A percentile compares a stretch with the other conserved stretches of the same genome.
These are phyloP conservation scores for Lasioglossum pauxillum DNA, from an alignment of 2,888 invertebrate species.

Conservation along the genomic window DNA sequence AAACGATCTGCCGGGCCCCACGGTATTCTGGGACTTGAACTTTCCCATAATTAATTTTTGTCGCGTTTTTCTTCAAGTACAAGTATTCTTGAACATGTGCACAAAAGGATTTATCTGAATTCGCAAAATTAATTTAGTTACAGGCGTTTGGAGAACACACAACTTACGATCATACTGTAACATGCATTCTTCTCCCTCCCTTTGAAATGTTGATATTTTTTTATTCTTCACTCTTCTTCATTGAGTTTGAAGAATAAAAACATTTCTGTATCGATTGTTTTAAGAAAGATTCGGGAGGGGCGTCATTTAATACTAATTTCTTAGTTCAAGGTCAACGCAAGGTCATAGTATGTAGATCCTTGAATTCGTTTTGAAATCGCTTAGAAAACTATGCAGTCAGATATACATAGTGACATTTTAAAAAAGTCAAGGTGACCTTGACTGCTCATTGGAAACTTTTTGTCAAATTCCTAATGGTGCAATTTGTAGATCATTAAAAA, in stretches of 20 bases:
- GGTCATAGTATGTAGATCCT: background rate
- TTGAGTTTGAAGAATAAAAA: background rate
- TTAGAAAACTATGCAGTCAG: too few species aligned
- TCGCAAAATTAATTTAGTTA: background rate
- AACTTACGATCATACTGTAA: background rate
- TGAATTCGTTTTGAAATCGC: too few species aligned
- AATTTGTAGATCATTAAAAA: too few species aligned
- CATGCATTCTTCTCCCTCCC: background rate
- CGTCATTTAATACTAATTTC: too few species aligned
- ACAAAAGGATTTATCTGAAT: background rate
- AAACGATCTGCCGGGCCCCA: background rate
- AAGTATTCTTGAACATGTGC: background rate
- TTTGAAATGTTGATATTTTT: background rate
- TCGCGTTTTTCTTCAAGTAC: background rate
- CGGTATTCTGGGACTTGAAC: background rate
- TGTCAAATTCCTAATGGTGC: background rate
- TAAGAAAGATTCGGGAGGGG: background rate
- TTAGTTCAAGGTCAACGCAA: background rate
- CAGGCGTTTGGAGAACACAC: background rate
- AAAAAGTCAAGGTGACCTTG: background rate
- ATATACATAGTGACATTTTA: background rate
- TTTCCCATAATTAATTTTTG: background rate
- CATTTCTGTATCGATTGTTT: background rate
- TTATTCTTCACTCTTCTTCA: background rate
- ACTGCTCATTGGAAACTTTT: background rate